Base-by-base conservation (phyloP, 2,113 vertebrate genomes). In the Triplophysa tibetana region DNA sequence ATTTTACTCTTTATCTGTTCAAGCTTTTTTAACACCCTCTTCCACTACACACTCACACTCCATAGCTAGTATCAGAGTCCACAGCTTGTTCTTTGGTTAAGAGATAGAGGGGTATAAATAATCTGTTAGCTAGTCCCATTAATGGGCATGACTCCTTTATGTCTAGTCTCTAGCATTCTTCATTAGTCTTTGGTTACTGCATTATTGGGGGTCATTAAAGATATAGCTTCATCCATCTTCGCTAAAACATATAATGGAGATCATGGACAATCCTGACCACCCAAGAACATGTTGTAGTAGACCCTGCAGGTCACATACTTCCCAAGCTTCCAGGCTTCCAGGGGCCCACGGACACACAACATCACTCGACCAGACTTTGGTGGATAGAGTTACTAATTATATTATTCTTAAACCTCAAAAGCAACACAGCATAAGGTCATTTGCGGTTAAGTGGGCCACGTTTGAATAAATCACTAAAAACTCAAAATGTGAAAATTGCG, bases 1-100 rank as follows among this genome's bases (percentile, higher is more conserved):
- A 45, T 75, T 75, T 75, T 16, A 62, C 72, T 75, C 72, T 62
- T 62, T 62, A 29, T 75, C 72, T 19, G n/a, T 61, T 58, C 14
- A 75, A 26, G 58, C 9, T 16, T 60, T 75, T 26, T 62, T 26
- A 62, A 75, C 70, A 61, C 70, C 29, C 50, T 38, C 48, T 56
- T 4, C 43, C 67, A 69, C 26, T 23, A 70, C 29, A 61, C 29
- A 11, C 64, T 61, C 50, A 52, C 58, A 58, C 38, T n/a, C 17
- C 11, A 12, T 45, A 5, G 43, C 50, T 52, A 52, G 50, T 52
- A 52, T 52, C 50, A 16, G 50, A 58, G 17, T 14, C 61, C 29
- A 65, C 29, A 64, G 45, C 61, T 76, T 26, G 38, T 64, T 52
- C 38, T 64, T 33, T 10, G 24, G 19, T 29, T n/a, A 52, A 26